These are phyloP conservation scores for Lithobates pipiens DNA, from an alignment of 2,797 vertebrate genomes.

Conservation along the genomic window DNA sequence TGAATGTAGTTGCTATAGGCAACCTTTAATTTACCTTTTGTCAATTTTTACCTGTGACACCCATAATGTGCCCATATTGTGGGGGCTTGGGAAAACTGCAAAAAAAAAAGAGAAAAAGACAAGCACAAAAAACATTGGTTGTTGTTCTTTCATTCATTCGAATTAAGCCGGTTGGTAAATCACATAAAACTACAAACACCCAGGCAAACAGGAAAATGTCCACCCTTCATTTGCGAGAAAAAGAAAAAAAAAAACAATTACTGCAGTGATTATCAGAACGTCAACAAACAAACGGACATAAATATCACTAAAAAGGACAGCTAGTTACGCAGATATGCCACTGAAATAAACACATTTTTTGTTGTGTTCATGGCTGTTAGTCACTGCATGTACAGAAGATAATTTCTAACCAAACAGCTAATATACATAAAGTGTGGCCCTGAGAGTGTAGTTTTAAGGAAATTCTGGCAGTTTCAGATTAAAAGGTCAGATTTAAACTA, in stretches of 20 bases:
- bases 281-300: constrained; percentile 50
- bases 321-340: constrained; percentile 46
- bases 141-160: background rate
- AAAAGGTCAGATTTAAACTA: constrained; percentile 83
- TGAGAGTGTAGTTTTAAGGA: constrained; percentile 72
- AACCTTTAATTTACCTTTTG: too few relatives aligned
- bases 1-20: too few relatives aligned
- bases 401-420: constrained; percentile 74
- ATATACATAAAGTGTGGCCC: constrained; percentile 65
- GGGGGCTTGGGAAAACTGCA: background rate
- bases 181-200: background rate
- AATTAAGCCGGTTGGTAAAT: too few relatives aligned
- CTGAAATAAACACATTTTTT: constrained; percentile 58
- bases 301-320: constrained; percentile 59
- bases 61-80: too few relatives aligned
- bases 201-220: background rate
- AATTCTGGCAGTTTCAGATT: constrained; percentile 80
- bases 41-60: too few relatives aligned
- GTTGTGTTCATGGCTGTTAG: constrained; percentile 57
- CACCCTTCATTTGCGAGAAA: constrained; percentile 22
- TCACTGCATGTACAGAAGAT: constrained; percentile 69
- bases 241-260: background rate
- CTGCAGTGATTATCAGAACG: constrained; percentile 31
- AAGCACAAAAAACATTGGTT: background rate
- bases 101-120: background rate